These are phyloP conservation scores for Chymomyza procnemis DNA, from an alignment of 2,888 invertebrate genomes.

Conservation along the genomic window DNA sequence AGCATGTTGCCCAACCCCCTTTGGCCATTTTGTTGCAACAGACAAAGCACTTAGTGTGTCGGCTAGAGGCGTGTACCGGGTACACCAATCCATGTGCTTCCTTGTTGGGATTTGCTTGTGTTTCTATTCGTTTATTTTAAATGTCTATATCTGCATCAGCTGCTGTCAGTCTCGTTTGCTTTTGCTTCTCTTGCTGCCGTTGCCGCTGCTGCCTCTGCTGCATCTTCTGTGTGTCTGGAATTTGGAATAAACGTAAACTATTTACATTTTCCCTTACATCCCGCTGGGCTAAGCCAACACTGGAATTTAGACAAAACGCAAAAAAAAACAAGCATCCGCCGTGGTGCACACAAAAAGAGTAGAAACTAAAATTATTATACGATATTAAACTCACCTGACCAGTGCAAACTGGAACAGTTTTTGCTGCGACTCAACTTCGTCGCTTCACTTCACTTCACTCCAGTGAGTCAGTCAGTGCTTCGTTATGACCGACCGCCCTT, in stretches of 20 bases:
- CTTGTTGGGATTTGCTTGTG: slow-evolving; percentile 15
- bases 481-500: not conserved
- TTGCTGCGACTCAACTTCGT: not conserved
- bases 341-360: slow-evolving; percentile 37
- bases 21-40: not conserved
- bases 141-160: slow-evolving; percentile 52
- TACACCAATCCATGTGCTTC: not conserved
- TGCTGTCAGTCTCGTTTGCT: slow-evolving; percentile 8
- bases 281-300: slow-evolving; percentile 70
- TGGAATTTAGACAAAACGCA: slow-evolving; percentile 69
- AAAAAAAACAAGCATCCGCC: not conserved
- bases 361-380: slow-evolving; percentile 48
- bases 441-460: not conserved
- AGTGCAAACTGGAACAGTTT: not conserved
- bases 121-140: slow-evolving; percentile 55
- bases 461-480: too few relatives aligned
- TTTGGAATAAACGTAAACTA: slow-evolving; percentile 70
- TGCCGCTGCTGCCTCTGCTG: slow-evolving; percentile 5
- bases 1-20: slow-evolving; percentile 14
- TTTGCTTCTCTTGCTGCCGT: not conserved
- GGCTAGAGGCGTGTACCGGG: not conserved
- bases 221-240: slow-evolving; percentile 51
- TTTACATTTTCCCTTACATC: slow-evolving; percentile 11
- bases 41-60: not conserved
- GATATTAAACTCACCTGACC: slow-evolving; percentile 54